Conservation (phyloP, 2,113 vertebrate genomes). For the Dasypus novemcinctus region DNA sequence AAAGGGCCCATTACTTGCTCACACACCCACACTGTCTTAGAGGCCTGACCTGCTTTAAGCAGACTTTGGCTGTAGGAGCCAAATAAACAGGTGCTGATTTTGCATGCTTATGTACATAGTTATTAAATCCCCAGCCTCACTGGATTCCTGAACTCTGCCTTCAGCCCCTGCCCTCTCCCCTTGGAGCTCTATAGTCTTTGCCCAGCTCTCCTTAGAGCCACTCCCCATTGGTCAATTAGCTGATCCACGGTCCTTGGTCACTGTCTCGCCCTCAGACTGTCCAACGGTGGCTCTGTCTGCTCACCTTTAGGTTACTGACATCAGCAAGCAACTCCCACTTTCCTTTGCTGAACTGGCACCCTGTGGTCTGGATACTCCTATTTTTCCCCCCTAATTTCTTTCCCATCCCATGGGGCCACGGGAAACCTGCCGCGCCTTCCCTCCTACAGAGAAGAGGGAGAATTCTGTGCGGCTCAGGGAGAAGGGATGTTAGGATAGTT, state of each 20-base stretch:
- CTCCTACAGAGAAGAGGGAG: background rate
- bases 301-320: background rate
- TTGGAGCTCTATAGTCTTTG: background rate
- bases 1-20: slow-evolving; percentile 68
- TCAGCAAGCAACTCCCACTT: background rate
- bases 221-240: background rate
- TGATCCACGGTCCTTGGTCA: background rate
- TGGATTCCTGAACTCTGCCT: background rate
- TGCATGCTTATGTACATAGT: slow-evolving; percentile 33
- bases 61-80: background rate
- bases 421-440: background rate
- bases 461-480: background rate
- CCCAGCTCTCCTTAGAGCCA: background rate
- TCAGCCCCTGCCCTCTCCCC: background rate
- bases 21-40: background rate
- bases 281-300: background rate
- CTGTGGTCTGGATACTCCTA: background rate
- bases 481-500: background rate
- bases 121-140: background rate
- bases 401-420: background rate
- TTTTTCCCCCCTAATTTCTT: background rate
- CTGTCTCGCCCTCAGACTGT: background rate
- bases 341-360: background rate
- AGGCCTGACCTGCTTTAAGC: background rate
- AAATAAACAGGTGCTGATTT: slow-evolving; percentile 68